Conservation (phyloP, 2,797 vertebrate genomes). For the Gouania willdenowi region DNA sequence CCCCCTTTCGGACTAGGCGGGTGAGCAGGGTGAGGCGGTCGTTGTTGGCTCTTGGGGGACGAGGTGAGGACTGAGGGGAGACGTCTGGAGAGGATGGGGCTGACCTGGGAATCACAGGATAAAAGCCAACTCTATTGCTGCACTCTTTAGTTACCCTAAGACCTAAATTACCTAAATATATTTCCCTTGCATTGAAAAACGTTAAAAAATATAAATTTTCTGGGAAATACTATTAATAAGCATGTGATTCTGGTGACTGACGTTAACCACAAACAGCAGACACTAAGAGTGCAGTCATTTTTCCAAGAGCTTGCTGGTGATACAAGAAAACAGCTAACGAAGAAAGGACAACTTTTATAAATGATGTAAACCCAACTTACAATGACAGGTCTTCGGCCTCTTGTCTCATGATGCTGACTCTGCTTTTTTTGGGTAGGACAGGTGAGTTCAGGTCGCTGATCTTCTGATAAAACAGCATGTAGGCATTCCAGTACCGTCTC, state of each 20-base stretch:
- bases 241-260: too few species aligned
- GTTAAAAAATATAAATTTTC: too few species aligned
- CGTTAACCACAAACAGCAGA: too few species aligned
- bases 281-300: too few species aligned
- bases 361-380: slow-evolving; percentile 70
- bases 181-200: too few species aligned
- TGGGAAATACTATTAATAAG: too few species aligned
- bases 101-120: slow-evolving; percentile 82
- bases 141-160: too few species aligned
- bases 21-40: slow-evolving; percentile 95
- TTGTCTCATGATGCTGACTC: slow-evolving; percentile 94
- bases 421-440: slow-evolving; percentile 93
- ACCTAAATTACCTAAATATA: too few species aligned
- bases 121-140: too few species aligned
- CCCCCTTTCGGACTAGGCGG: slow-evolving; percentile 93
- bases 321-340: background rate
- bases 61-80: slow-evolving; percentile 95
- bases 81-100: slow-evolving; percentile 97
- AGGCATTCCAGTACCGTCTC: slow-evolving; percentile 97
- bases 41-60: slow-evolving; percentile 92
- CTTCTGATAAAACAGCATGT: slow-evolving; percentile 98
- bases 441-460: slow-evolving; percentile 97
- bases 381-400: slow-evolving; percentile 93
- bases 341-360: background rate
- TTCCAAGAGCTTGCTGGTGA: too few species aligned